These are phyloP conservation scores for Cisticola juncidis DNA, from an alignment of 2,113 vertebrate species.

Conservation along the genomic window DNA sequence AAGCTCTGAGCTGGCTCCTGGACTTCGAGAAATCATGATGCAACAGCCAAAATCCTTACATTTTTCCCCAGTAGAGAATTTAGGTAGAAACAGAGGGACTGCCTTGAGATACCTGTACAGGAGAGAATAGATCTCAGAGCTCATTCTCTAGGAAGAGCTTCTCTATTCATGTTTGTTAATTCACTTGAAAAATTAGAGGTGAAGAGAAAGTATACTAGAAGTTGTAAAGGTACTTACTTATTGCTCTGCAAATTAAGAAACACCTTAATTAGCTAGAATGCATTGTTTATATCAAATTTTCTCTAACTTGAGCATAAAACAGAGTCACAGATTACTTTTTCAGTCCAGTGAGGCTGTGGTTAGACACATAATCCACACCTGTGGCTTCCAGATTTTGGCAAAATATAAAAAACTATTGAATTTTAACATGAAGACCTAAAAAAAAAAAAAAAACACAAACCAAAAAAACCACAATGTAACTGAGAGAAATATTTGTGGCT, in stretches of 20 bases:
- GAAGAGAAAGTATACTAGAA: background rate
- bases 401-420: background rate
- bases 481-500: background rate
- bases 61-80: fast-evolving
- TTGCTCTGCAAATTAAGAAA: background rate
- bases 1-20: background rate
- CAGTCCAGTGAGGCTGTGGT: background rate
- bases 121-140: background rate
- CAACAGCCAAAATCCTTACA: background rate
- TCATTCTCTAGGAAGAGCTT: background rate
- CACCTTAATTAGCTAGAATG: background rate
- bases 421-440: background rate
- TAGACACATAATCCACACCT: background rate
- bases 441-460: no score
- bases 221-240: background rate
- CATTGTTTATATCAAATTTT: background rate
- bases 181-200: background rate
- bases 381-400: background rate
- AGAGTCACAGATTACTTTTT: background rate
- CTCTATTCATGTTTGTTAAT: background rate
- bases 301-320: background rate
- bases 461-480: background rate
- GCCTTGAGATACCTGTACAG: background rate
- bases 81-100: background rate
- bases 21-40: background rate